These are phyloP conservation scores for Cyrtonyx montezumae DNA, from an alignment of 2,113 vertebrate genomes.

Conservation along the genomic window DNA sequence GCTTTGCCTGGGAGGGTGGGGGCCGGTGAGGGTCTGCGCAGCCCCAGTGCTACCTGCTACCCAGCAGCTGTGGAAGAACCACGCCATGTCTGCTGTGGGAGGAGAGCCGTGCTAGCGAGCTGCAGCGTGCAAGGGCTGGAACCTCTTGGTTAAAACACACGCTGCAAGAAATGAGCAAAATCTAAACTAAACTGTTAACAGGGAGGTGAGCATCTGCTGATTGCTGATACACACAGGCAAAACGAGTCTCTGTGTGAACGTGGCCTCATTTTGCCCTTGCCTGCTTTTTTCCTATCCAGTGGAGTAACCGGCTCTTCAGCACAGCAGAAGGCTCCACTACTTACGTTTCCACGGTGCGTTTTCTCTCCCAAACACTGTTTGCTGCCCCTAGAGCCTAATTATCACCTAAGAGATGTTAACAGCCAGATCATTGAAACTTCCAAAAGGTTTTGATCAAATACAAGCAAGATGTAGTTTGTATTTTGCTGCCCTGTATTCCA, in stretches of 20 bases:
- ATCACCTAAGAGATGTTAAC: constrained; percentile 74
- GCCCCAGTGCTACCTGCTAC: not conserved
- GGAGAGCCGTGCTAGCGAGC: rapidly evolving
- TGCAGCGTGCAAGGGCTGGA: rapidly evolving
- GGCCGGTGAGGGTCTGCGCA: not conserved
- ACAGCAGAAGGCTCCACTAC: constrained; percentile 14
- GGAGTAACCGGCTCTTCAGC: not conserved
- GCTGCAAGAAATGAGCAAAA: constrained; percentile 12
- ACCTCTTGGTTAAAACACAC: not conserved
- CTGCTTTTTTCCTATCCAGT: not conserved
- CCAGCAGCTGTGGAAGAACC: not conserved
- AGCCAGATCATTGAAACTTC: constrained; percentile 59
- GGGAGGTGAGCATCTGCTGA: constrained; percentile 33
- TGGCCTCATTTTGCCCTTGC: not conserved
- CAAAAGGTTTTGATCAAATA: constrained; percentile 70
- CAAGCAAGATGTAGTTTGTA: constrained; percentile 66
- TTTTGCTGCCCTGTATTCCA: constrained; percentile 58
- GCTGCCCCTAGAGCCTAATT: constrained; percentile 71
- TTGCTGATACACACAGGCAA: not conserved
- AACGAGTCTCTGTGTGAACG: not conserved
- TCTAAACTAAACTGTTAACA: constrained; percentile 22
- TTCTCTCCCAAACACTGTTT: constrained; percentile 59
- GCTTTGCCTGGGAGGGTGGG: not conserved
- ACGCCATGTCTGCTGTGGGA: not conserved
- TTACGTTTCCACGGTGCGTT: constrained; percentile 1